Base-by-base conservation (phyloP, 2,888 invertebrate genomes). In the Sclerodermus sp. region DNA sequence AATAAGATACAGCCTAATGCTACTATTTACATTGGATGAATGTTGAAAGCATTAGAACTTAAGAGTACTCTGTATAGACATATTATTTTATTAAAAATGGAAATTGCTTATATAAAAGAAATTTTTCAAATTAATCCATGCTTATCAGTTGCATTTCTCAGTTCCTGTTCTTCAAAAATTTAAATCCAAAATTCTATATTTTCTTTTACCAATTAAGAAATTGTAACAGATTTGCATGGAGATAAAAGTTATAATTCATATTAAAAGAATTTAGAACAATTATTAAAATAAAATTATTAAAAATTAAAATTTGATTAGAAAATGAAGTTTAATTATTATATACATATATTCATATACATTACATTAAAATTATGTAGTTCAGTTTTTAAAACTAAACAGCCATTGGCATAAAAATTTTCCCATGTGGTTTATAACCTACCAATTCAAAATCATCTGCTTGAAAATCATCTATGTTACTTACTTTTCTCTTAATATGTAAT, bases 351-450 rank as follows among this genome's bases (percentile, higher is more conserved):
- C 14, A 42, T n/a, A 42, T 42, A 42, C 9, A 14, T 16, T 14
- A 39, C 4, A 39, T 5, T 5, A 23, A 23, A 23, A 23, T 8
- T 23, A 5, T 39, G 12, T 39, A 16, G 17, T 16, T 15, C 6
- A 14, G 10, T 6, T n/a, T n/a, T n/a, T 6, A 34, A 14, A 34
- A 34, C 83, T 79, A 90, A 39, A 92, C 88, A 56, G 95, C 93
- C 94, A 97, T 96, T 71, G 89, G 85, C 96, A 97, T 96, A 50
- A 85, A 83, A 64, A 98, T 91, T 79, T 91, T 91, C 2, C 91
- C 88, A 78, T 96, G 87, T 9, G 96, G 95, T 53, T 90, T 85
- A 73, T 98, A 98, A 49, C 84, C 87, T 52, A 85, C 82, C 10
- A 98, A 78, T 62, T 91, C 84, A 73, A 98, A 94, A 80, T 97